Base-by-base conservation (phyloP, 1,140 invertebrate species). In the Drosophila melanica region DNA sequence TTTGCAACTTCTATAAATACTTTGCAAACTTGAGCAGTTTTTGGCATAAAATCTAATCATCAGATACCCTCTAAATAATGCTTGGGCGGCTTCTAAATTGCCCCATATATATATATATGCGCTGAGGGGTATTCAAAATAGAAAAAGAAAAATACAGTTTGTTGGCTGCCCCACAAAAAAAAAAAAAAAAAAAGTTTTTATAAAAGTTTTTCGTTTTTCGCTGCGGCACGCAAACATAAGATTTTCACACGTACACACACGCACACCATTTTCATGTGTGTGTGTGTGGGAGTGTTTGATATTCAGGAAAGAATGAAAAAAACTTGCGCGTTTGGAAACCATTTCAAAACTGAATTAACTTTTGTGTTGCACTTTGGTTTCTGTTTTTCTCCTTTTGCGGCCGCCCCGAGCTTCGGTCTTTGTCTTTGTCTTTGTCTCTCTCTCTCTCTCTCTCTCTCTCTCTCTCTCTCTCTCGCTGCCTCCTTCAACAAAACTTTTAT, bases 331-430 rank as follows among this genome's bases (percentile, higher is more conserved):
- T 72, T 79, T 62, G 23, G 23, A 79, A 81, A 86, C 74, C 81
- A 81, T 81, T 85, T 85, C 68, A 75, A 81, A 85, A 85, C 77
- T 71, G 77, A 86, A 81, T 86, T 85, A 85, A 85, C 81, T 86
- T 85, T 85, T 86, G 81, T 77, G 81, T 77, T 85, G 77, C 81
- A 85, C 81, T 85, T 85, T 75, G 64, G 68, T 47, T 55, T 62
- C 57, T 45, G 76, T 59, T 57, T 58, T 50, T 35, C 41, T 30
- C 14, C 39, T 53, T 66, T 57, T 73, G 55, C 39, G 62, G 62
- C 55, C 50, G 55, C 73, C 59, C 35, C 16, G 23, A 71, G 54
- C 68, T 53, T 23, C 20, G 2, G 2, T 4, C 20, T 23, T 3
- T 23, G 2, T 23, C 20, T 23, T 3, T 2, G 3, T 3, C 33